Percentiles rank a stretch among this genome's conserved stretches.
These are phyloP conservation scores for Spisula solida DNA, from an alignment of 2,888 invertebrate genomes.

Conservation along the genomic window DNA sequence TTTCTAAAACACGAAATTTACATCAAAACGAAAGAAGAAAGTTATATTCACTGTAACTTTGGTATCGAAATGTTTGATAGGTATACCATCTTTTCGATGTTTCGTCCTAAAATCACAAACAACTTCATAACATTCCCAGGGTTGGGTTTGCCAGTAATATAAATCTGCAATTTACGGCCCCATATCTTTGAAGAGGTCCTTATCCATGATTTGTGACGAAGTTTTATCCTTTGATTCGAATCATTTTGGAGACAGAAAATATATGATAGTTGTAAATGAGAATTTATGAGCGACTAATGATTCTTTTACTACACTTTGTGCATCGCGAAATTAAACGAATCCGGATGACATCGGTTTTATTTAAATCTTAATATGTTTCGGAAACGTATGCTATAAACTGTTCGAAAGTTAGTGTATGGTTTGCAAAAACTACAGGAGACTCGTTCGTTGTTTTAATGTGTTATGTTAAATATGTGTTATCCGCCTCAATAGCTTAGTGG, in stretches of 20 bases:
- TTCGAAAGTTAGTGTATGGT: no score
- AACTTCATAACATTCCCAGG: neutral
- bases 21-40: no score
- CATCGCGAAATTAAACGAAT: neutral
- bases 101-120: conserved; percentile 6
- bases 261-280: conserved; percentile 29
- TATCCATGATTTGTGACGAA: conserved; percentile 30
- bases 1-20: no score
- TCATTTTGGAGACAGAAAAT: conserved; percentile 44
- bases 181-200: conserved; percentile 32
- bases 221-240: conserved; percentile 45
- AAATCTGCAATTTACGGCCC: conserved; percentile 25
- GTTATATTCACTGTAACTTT: no score
- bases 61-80: no score
- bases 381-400: no score
- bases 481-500: no score
- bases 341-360: neutral
- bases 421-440: no score
- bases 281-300: conserved; percentile 31
- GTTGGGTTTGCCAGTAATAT: conserved; percentile 19
- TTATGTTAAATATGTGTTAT: no score
- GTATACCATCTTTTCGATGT: neutral
- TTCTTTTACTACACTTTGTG: conserved; percentile 10
- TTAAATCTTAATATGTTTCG: neutral
- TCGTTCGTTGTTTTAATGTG: no score